A percentile compares a stretch with the other conserved stretches of the same genome.
These are phyloP conservation scores for Meteorus sp. DNA, from an alignment of 1,140 invertebrate genomes.

Conservation along the genomic window DNA sequence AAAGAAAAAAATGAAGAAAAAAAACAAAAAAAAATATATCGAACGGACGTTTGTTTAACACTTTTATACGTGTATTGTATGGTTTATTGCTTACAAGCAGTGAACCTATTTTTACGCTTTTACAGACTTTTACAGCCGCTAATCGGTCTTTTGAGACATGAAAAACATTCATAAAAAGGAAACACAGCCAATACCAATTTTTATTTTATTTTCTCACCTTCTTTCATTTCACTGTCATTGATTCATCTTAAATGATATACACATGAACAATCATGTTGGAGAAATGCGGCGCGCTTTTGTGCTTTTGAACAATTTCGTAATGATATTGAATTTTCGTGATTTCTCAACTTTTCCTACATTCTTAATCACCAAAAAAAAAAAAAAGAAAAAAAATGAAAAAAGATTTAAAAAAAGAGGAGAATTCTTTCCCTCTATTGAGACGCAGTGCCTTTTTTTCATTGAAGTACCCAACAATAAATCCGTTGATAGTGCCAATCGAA, in stretches of 20 bases:
- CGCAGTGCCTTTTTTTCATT: conserved; percentile 27
- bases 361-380: background rate
- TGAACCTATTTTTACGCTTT: conserved; percentile 36
- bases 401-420: too few relatives aligned
- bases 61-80: conserved; percentile 34
- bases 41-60: conserved; percentile 28
- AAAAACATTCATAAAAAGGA: background rate
- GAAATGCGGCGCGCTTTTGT: conserved; percentile 13
- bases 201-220: background rate
- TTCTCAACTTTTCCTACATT: background rate
- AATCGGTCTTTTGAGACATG: conserved; percentile 11
- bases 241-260: too few relatives aligned
- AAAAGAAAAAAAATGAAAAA: background rate
- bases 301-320: background rate
- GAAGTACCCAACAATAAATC: conserved; percentile 1
- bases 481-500: conserved; percentile 21
- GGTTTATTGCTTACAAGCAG: conserved; percentile 6
- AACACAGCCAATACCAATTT: background rate
- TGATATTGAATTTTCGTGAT: background rate
- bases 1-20: conserved; percentile 19
- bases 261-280: background rate
- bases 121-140: conserved; percentile 36
- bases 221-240: conserved; percentile 3
- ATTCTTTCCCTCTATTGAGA: background rate
- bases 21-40: conserved; percentile 13